Percentiles rank a stretch among this genome's conserved stretches.
phyloP scores from a whole-genome alignment of 2,888 invertebrate genomes.

The Hydriomena furcata region DNA sequence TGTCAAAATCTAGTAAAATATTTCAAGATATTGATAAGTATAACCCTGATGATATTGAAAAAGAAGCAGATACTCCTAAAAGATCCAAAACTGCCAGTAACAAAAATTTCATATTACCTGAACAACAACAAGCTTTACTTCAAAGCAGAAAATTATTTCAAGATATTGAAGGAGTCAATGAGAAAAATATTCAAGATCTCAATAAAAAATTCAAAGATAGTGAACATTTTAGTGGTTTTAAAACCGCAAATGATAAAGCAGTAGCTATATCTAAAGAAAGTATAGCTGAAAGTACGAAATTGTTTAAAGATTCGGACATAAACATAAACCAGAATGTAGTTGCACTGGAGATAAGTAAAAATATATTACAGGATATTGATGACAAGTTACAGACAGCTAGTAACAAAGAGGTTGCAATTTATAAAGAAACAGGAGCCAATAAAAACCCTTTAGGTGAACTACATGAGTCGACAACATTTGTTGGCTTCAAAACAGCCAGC shows the following conservation, averaged over 20 bases:
- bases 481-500: conserved; percentile 64
- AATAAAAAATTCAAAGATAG: background rate
- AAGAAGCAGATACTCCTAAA: background rate
- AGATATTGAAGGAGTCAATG: conserved; percentile 40
- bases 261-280: conserved; percentile 1
- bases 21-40: conserved; percentile 25
- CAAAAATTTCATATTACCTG: conserved; percentile 44
- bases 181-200: background rate
- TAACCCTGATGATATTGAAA: conserved; percentile 30
- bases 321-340: background rate
- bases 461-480: background rate
- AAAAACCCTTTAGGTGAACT: conserved; percentile 53
- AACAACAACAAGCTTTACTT: conserved; percentile 48
- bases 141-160: conserved; percentile 47
- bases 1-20: conserved; percentile 48
- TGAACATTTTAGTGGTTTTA: conserved; percentile 4
- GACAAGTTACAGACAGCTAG: conserved; percentile 55
- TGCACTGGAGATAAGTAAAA: conserved; percentile 48
- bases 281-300: conserved; percentile 9
- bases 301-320: conserved; percentile 1
- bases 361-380: conserved; percentile 48
- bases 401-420: conserved; percentile 43
- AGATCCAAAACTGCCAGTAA: conserved; percentile 62
- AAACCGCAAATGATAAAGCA: conserved; percentile 18
- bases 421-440: conserved; percentile 36